These are phyloP conservation scores for Parthenolecanium corni DNA, from an alignment of 2,888 invertebrate species.

Conservation along the genomic window DNA sequence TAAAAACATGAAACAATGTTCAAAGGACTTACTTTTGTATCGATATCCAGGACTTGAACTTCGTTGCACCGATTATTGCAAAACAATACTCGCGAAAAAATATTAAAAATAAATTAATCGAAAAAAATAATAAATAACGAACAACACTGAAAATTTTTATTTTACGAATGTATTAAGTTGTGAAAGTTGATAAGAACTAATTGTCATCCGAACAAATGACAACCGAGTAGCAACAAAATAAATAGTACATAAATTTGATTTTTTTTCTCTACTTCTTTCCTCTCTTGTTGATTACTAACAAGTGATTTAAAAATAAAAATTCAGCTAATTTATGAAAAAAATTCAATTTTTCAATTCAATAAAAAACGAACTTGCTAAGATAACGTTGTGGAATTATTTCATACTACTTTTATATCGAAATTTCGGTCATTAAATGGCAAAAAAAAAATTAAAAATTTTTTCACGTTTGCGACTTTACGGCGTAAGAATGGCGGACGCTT, in stretches of 20 bases:
- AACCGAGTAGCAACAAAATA: slow-evolving; percentile 20
- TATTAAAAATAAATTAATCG: too few relatives aligned
- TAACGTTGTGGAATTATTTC: too few relatives aligned
- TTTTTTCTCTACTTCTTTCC: neutral
- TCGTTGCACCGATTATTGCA: too few relatives aligned
- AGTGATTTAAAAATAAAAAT: neutral
- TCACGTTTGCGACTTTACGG: neutral
- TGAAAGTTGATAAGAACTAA: neutral
- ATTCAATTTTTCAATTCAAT: neutral
- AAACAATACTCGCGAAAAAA: too few relatives aligned
- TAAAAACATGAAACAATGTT: too few relatives aligned
- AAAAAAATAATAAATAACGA: too few relatives aligned
- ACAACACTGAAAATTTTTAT: too few relatives aligned
- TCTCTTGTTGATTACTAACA: neutral
- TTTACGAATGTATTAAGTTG: neutral
- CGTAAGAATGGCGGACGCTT: slow-evolving; percentile 20
- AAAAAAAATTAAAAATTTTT: neutral
- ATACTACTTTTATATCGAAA: neutral
- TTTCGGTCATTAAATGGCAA: neutral
- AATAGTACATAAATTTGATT: slow-evolving; percentile 22
- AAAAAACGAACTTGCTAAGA: neutral
- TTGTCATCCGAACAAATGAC: slow-evolving; percentile 27
- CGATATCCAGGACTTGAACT: too few relatives aligned
- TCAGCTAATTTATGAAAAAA: neutral
- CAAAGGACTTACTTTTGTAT: too few relatives aligned